Evolutionary conservation across 2,113 vertebrate species (phyloP).

Genomic region (Cariama cristata): DNA sequence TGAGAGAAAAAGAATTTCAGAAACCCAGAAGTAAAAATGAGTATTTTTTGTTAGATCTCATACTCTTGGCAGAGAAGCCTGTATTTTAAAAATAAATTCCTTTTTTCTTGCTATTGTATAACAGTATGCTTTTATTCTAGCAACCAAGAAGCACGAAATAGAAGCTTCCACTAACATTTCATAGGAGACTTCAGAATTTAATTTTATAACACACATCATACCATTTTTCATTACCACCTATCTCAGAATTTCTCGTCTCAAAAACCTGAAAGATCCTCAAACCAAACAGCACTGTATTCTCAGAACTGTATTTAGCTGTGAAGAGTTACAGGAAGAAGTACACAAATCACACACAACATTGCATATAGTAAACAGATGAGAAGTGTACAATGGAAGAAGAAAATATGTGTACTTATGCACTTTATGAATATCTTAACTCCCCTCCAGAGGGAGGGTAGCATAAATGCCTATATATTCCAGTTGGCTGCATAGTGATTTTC

Average conservation of each 20-base stretch:
- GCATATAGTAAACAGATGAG: neutral
- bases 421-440: conserved; percentile 45
- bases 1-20: neutral
- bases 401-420: conserved; percentile 8
- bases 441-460: neutral
- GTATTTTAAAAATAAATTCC: neutral
- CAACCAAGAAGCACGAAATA: conserved; percentile 1
- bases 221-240: conserved; percentile 19
- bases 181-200: conserved; percentile 24
- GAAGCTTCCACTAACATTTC: neutral
- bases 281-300: conserved; percentile 21
- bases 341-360: neutral
- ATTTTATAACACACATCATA: neutral
- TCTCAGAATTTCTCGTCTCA: neutral
- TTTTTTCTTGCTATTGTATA: neutral
- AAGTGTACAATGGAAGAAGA: neutral
- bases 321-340: neutral
- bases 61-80: neutral
- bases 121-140: neutral
- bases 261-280: conserved; percentile 13
- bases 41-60: conserved; percentile 7
- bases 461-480: neutral
- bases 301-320: conserved; percentile 28
- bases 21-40: neutral
- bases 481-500: conserved; percentile 26